These are phyloP conservation scores for Lysandra bellargus DNA, from an alignment of 2,888 invertebrate genomes.

Conservation along the genomic window DNA sequence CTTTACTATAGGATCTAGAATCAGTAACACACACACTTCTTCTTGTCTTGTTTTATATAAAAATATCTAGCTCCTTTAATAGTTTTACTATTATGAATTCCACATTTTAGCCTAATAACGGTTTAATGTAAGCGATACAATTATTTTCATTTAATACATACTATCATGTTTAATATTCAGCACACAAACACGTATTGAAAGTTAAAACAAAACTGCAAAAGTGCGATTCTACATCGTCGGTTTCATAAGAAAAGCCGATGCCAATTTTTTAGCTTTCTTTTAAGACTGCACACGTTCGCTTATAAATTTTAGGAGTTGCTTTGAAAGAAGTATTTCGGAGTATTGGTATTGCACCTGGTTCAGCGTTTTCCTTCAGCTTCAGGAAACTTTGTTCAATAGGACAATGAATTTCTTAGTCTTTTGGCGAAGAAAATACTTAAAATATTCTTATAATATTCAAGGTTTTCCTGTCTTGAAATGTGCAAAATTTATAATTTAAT, in stretches of 20 bases:
- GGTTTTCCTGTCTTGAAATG: neutral
- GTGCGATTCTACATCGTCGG: conserved; percentile 44
- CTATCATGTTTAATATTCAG: neutral
- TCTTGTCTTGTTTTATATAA: too few species aligned
- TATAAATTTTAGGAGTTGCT: conserved; percentile 38
- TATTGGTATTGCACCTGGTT: conserved; percentile 26
- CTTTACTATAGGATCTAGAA: too few species aligned
- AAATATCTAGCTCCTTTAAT: too few species aligned
- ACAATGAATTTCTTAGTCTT: conserved; percentile 17
- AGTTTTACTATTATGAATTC: too few species aligned
- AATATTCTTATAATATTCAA: neutral
- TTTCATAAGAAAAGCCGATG: conserved; percentile 67
- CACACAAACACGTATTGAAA: neutral
- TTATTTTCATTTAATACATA: too few species aligned
- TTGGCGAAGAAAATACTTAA: neutral
- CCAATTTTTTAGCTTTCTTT: conserved; percentile 51
- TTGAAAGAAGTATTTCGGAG: conserved; percentile 21
- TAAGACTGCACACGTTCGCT: conserved; percentile 47
- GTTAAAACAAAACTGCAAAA: neutral
- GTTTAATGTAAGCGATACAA: too few species aligned
- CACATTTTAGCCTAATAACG: too few species aligned
- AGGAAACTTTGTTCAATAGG: conserved; percentile 9
- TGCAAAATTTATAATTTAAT: neutral
- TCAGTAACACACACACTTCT: too few species aligned
- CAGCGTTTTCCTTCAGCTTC: conserved; percentile 19